Evolutionary conservation across 2,888 invertebrate genomes (phyloP).

Genomic region (Zaprionus obscuricornis): DNA sequence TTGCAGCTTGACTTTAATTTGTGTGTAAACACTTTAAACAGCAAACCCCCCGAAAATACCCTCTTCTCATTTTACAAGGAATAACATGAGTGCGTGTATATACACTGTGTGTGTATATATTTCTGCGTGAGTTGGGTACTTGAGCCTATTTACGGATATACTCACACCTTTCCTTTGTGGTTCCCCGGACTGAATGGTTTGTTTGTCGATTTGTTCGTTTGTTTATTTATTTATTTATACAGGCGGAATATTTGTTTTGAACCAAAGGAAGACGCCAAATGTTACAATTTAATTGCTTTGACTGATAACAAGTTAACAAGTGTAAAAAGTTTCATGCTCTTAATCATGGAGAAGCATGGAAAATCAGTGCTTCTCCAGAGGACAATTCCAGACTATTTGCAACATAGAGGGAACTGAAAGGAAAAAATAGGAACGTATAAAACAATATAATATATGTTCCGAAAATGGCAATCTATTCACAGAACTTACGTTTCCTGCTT

Average conservation of each 20-base stretch:
- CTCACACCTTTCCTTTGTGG: constrained; percentile 1
- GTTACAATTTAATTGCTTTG: neutral
- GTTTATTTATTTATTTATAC: constrained; percentile 61
- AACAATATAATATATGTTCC: neutral
- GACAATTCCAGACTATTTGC: too few relatives aligned
- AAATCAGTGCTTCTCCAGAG: too few relatives aligned
- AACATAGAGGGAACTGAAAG: too few relatives aligned
- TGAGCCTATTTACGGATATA: constrained; percentile 36
- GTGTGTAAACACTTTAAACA: constrained; percentile 74
- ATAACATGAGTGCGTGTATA: constrained; percentile 35
- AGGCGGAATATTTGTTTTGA: constrained; percentile 53
- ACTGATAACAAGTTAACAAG: too few relatives aligned
- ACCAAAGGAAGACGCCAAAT: constrained; percentile 29
- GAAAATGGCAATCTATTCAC: neutral
- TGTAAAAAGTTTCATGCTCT: constrained; percentile 5
- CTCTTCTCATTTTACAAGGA: constrained; percentile 6
- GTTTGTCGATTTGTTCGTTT: constrained; percentile 48
- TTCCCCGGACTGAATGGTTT: constrained; percentile 47
- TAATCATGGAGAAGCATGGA: too few relatives aligned
- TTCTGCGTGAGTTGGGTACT: too few relatives aligned
- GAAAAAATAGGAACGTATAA: too few relatives aligned
- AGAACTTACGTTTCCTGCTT: constrained; percentile 47
- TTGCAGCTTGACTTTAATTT: constrained; percentile 72
- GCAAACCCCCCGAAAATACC: constrained; percentile 9
- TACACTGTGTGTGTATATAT: too few relatives aligned